A percentile compares a stretch with the other conserved stretches of the same genome.
Evolutionary conservation across 2,888 invertebrate genomes (phyloP).

Genomic region (Nephrocerus scutellatus): DNA sequence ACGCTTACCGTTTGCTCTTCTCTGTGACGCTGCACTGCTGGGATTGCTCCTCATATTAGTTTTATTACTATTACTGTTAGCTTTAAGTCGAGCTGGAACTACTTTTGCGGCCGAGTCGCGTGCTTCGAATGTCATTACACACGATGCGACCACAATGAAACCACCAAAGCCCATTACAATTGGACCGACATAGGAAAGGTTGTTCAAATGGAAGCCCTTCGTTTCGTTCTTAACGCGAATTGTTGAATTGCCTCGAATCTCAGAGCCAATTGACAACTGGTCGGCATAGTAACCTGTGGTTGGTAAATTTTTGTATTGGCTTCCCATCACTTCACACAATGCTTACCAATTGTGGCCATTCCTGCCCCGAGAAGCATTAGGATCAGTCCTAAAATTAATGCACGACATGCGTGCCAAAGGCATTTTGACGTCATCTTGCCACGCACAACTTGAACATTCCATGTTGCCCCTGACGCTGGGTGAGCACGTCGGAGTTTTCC

Average conservation of each 20-base stretch:
- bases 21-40: slow-evolving; percentile 41
- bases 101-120: slow-evolving; percentile 90
- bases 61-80: slow-evolving; percentile 41
- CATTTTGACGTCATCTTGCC: slow-evolving; percentile 85
- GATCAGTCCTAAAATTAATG: slow-evolving; percentile 77
- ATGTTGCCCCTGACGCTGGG: slow-evolving; percentile 74
- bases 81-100: slow-evolving; percentile 67
- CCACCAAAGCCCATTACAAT: slow-evolving; percentile 97
- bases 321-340: not conserved
- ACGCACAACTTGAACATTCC: slow-evolving; percentile 78
- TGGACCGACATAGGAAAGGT: slow-evolving; percentile 92
- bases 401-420: slow-evolving; percentile 91
- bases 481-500: slow-evolving; percentile 63
- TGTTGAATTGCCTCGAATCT: slow-evolving; percentile 70
- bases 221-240: slow-evolving; percentile 74
- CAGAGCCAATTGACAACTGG: slow-evolving; percentile 69
- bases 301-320: not conserved
- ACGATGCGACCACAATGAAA: slow-evolving; percentile 93
- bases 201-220: slow-evolving; percentile 77
- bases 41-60: slow-evolving; percentile 38
- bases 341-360: slow-evolving; percentile 85
- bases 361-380: slow-evolving; percentile 83
- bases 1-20: slow-evolving; percentile 40
- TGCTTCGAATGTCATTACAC: slow-evolving; percentile 98
- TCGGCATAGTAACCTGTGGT: slow-evolving; percentile 73